Conservation (phyloP, 2,113 vertebrate species). For the Plectropomus leopardus region DNA sequence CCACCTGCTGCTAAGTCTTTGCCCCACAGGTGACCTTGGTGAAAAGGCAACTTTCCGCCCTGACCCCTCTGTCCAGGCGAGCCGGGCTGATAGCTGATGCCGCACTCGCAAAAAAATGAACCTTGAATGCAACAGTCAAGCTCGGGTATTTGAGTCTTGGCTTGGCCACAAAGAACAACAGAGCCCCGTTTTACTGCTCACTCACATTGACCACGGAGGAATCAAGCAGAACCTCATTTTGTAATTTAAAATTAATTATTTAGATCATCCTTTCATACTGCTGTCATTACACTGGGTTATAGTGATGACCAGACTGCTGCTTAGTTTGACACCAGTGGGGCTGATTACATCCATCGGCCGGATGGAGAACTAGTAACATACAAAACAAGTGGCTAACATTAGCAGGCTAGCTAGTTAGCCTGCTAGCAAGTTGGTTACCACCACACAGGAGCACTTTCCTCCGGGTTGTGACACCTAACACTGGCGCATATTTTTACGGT, state of each 20-base stretch:
- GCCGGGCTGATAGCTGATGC: background rate
- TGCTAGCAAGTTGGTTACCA: constrained; percentile 43
- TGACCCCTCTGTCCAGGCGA: constrained; percentile 27
- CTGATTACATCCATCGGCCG: constrained; percentile 14
- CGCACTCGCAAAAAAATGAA: constrained; percentile 9
- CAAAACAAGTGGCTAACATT: constrained; percentile 76
- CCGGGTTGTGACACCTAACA: constrained; percentile 14
- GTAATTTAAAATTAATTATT: background rate
- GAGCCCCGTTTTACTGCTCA: constrained; percentile 36
- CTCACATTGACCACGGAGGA: constrained; percentile 34
- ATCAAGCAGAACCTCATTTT: background rate
- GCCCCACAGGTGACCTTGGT: constrained; percentile 80
- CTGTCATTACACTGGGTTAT: background rate
- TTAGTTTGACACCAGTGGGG: background rate
- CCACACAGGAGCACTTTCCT: constrained; percentile 33
- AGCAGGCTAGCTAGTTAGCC: constrained; percentile 62
- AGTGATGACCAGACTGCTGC: background rate
- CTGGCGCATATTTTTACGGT: background rate
- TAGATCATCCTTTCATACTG: background rate
- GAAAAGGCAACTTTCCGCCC: constrained; percentile 49
- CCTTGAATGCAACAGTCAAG: constrained; percentile 19
- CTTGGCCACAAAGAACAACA: constrained; percentile 53
- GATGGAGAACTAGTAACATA: constrained; percentile 37
- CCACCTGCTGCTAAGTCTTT: constrained; percentile 71
- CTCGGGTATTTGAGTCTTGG: constrained; percentile 16